A percentile compares a stretch with the other conserved stretches of the same genome.
These are phyloP conservation scores for Sisor rabdophorus DNA, from an alignment of 2,113 vertebrate genomes.

Conservation along the genomic window DNA sequence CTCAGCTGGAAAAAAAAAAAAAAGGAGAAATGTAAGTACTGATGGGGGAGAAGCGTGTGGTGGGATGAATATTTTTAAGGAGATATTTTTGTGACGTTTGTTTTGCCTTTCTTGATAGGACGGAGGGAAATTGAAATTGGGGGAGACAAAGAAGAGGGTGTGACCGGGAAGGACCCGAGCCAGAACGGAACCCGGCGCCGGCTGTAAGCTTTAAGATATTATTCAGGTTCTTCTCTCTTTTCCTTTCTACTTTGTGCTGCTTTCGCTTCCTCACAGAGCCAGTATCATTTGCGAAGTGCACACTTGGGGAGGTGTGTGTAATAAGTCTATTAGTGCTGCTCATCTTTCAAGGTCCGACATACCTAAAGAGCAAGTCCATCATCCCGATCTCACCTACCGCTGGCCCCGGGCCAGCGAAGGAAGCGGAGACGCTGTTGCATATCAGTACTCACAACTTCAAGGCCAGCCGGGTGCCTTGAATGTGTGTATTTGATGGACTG, in stretches of 20 bases:
- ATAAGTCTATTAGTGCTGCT: slow-evolving; percentile 48
- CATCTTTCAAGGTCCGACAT: slow-evolving; percentile 45
- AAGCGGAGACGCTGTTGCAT: slow-evolving; percentile 23
- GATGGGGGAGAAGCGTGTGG: slow-evolving; percentile 17
- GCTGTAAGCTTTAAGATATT: background rate
- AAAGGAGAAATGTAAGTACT: slow-evolving; percentile 13
- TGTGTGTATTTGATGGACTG: background rate
- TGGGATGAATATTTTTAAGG: too few relatives aligned
- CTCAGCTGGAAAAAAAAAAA: too few relatives aligned
- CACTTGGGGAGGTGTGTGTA: slow-evolving; percentile 39
- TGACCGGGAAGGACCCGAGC: too few relatives aligned
- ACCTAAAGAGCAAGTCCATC: slow-evolving; percentile 30
- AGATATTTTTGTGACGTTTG: too few relatives aligned
- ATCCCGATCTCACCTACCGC: slow-evolving; percentile 28
- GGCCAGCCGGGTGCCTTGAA: slow-evolving; percentile 11
- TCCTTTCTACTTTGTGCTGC: background rate
- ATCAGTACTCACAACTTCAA: slow-evolving; percentile 23
- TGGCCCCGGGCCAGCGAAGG: slow-evolving; percentile 29
- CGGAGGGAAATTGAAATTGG: background rate
- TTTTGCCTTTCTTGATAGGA: too few relatives aligned
- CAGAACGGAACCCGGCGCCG: too few relatives aligned
- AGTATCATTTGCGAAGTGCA: slow-evolving; percentile 34
- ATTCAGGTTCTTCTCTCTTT: slow-evolving; percentile 23
- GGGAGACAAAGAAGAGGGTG: too few relatives aligned
- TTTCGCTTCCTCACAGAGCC: slow-evolving; percentile 20